These are phyloP conservation scores for Istiophorus platypterus DNA, from an alignment of 2,113 vertebrate genomes.

Conservation along the genomic window DNA sequence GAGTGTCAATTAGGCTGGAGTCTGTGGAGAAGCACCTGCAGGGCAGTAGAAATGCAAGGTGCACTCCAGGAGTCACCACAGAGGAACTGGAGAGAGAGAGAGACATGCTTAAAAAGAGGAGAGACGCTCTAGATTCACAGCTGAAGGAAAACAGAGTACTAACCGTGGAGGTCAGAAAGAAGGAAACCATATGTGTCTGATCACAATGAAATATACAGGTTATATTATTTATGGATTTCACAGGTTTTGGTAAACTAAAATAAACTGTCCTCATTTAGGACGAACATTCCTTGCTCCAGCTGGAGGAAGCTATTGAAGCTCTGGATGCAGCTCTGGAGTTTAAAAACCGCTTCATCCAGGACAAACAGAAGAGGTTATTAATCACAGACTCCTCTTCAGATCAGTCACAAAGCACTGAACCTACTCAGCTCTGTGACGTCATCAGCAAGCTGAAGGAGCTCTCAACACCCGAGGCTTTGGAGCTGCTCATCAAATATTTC, in stretches of 20 bases:
- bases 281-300: constrained; percentile 87
- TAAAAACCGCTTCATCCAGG: constrained; percentile 87
- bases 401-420: constrained; percentile 60
- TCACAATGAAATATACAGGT: not conserved
- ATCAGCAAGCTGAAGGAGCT: constrained; percentile 87
- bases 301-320: constrained; percentile 92
- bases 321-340: constrained; percentile 91
- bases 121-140: constrained; percentile 86
- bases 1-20: constrained; percentile 84
- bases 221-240: not conserved
- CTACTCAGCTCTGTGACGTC: constrained; percentile 80
- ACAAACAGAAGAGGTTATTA: constrained; percentile 81
- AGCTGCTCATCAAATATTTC: constrained; percentile 91
- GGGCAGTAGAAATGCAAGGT: constrained; percentile 71
- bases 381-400: constrained; percentile 54
- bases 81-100: constrained; percentile 86
- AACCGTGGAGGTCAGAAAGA: constrained; percentile 85
- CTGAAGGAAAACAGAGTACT: constrained; percentile 87
- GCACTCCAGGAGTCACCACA: constrained; percentile 76
- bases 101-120: constrained; percentile 84
- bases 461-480: constrained; percentile 83
- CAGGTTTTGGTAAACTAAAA: constrained; percentile 1
- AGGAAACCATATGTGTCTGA: not conserved
- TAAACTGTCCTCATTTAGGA: constrained; percentile 81
- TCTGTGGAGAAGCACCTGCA: constrained; percentile 87